Evolutionary conservation across 2,888 invertebrate species (phyloP), one percentile per base, ranked within the genome.

Genomic region (Caenorhabditis afra): DNA sequence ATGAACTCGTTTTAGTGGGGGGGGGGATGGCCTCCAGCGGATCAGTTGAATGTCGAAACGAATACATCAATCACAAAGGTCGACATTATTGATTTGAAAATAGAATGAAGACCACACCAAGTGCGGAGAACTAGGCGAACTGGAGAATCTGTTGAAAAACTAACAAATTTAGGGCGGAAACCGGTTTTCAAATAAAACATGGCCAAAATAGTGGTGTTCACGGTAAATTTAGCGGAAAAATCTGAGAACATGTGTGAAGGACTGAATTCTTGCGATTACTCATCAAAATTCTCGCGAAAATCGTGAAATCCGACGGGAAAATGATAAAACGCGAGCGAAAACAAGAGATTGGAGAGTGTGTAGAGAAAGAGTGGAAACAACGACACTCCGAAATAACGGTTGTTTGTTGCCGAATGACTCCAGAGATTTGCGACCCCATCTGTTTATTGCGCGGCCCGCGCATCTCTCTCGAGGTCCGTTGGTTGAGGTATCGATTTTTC

Each of bases 41-140:
- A 35, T 59, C 20, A 45, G 2, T 50, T 29, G 22, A n/a, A 18
- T 61, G 70, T 61, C 70, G 37, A 7, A 70, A 61, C 70, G 37
- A 70, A 70, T 70, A 22, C 53, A 61, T 70, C 70, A 70, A 61
- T 70, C 70, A 61, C 12, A 35, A 18, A 14, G 47, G 44, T 47
- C 16, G 29, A 7, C 12, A 35, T 52, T 23, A 68, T 68, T 18
- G 59, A 61, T 61, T 67, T 8, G 16, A 4, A 18, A 29, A 41
- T 37, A 1, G 35, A 7, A 12, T 16, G 16, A 37, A 35, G 29
- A 66, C 29, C 41, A 16, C n/a, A 18, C 2, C 18, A 8, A 47
- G 18, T 16, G 16, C 22, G 14, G 49, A 47, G 41, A 55, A 57
- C 29, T 45, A 37, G 37, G 4, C 49, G 20, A 35, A 49, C 41